Evolutionary conservation across 64 coral and sea anemone genomes (phyloP).

Genomic region (Cladopsammia gracilis): DNA sequence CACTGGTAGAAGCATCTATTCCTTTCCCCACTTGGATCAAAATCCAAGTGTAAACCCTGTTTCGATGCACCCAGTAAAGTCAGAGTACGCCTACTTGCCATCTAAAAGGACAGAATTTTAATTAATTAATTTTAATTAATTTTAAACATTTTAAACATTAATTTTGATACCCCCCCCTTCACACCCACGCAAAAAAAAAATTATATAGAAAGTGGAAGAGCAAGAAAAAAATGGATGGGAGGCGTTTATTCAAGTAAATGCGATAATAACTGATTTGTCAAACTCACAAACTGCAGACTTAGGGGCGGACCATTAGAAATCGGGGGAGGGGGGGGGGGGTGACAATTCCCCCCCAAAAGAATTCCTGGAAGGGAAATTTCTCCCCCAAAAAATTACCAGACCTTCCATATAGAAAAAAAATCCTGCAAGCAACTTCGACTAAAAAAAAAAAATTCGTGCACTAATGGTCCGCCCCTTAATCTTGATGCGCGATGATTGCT

Average conservation of each 20-base stretch:
- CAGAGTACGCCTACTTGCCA: conserved; percentile 35
- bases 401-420: conserved; percentile 27
- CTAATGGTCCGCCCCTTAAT: conserved; percentile 34
- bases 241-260: conserved; percentile 4
- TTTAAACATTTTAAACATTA: conserved; percentile 6
- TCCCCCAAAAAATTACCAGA: conserved; percentile 26
- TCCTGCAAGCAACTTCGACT: conserved; percentile 25
- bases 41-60: conserved; percentile 33
- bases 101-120: not conserved
- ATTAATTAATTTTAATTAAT: too few species aligned
- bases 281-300: conserved; percentile 29
- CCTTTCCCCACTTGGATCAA: conserved; percentile 28
- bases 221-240: not conserved
- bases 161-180: not conserved
- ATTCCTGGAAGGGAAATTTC: conserved; percentile 32
- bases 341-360: conserved; percentile 31
- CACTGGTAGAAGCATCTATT: conserved; percentile 36
- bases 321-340: conserved; percentile 13
- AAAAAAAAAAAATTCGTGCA: conserved; percentile 27
- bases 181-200: not conserved
- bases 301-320: conserved; percentile 31
- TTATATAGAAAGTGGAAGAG: not conserved
- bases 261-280: conserved; percentile 31
- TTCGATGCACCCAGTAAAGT: conserved; percentile 26
- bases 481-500: conserved; percentile 27